Percentiles rank a stretch among this genome's conserved stretches.
Evolutionary conservation across 2,113 vertebrate genomes (phyloP).

Genomic region (Camelus dromedarius): DNA sequence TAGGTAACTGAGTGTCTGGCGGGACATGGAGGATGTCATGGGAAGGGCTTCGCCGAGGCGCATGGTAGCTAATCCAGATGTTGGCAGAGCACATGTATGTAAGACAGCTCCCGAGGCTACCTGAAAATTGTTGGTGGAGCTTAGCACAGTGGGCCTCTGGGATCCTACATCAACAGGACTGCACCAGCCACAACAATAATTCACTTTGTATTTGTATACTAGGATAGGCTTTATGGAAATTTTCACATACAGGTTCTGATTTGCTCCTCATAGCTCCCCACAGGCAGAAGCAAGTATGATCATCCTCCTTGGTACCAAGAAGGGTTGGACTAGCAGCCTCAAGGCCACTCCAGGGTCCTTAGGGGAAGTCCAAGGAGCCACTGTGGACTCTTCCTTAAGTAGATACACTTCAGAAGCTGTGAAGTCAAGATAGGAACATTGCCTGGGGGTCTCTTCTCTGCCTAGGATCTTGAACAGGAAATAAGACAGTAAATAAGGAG

Average conservation of each 20-base stretch:
- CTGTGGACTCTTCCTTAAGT: not conserved
- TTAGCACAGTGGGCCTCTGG: no score
- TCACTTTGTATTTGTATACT: not conserved
- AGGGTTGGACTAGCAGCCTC: not conserved
- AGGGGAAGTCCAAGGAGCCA: not conserved
- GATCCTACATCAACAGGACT: no score
- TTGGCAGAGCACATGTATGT: accelerated
- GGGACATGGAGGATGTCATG: accelerated
- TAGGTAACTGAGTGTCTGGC: accelerated
- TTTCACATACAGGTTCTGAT: not conserved
- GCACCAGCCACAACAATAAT: not conserved
- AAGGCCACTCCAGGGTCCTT: not conserved
- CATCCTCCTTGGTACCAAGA: not conserved
- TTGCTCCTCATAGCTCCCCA: not conserved
- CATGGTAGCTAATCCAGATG: not conserved
- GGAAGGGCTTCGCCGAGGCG: not conserved
- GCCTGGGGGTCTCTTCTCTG: not conserved
- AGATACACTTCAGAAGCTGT: not conserved
- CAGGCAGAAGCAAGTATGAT: not conserved
- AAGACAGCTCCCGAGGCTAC: not conserved
- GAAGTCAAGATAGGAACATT: not conserved
- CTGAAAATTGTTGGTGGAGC: accelerated
- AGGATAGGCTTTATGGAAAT: not conserved
- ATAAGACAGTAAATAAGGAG: not conserved
- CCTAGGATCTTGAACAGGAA: not conserved